Conservation (phyloP, 1,140 invertebrate genomes). For the Camponotus vicinus region DNA sequence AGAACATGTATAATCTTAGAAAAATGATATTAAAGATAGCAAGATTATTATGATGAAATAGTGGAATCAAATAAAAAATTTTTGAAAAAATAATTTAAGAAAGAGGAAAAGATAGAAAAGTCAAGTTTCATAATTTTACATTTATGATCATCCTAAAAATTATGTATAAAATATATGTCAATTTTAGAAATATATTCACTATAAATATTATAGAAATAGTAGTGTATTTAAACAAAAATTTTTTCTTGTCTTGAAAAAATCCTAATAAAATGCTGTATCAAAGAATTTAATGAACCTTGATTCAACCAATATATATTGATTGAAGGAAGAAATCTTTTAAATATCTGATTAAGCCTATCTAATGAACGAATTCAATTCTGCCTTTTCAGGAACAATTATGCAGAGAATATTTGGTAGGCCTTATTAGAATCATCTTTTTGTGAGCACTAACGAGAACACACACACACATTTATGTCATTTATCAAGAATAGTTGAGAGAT, state of each 20-base stretch:
- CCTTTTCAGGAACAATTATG: neutral
- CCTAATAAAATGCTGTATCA: neutral
- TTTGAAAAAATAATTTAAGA: slow-evolving; percentile 5
- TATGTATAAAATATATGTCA: neutral
- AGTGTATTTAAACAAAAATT: neutral
- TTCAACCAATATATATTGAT: neutral
- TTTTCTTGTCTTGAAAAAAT: neutral
- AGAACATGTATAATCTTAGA: neutral
- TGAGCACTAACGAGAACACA: neutral
- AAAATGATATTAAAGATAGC: neutral
- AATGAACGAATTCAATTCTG: neutral
- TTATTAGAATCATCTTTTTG: slow-evolving; percentile 1
- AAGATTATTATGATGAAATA: neutral
- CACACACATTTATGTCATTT: no score
- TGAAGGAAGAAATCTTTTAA: neutral
- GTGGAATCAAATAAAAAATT: neutral
- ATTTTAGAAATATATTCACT: neutral
- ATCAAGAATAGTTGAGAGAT: neutral
- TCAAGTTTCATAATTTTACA: neutral
- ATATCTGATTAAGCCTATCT: neutral
- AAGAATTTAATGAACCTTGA: neutral
- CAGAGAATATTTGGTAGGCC: neutral
- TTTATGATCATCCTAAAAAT: neutral
- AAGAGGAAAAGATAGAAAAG: neutral
- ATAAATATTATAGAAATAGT: neutral